Evolutionary conservation across 2,113 vertebrate genomes (phyloP).

Genomic region (Corydoras sp.): DNA sequence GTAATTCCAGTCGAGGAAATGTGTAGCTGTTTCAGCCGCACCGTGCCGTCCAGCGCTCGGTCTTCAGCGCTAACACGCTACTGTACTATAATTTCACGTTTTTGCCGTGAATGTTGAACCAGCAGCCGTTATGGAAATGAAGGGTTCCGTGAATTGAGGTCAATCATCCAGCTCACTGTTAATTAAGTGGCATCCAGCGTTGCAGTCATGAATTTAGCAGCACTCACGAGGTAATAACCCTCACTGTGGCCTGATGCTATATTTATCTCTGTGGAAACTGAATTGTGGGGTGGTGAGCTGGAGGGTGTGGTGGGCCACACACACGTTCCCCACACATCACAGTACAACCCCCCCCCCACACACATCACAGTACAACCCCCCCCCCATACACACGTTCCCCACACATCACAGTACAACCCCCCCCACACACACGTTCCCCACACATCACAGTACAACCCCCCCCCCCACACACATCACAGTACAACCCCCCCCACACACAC

Average conservation of each 20-base stretch:
- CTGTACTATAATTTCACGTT: no score
- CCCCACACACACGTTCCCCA: no score
- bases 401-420: no score
- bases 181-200: not conserved
- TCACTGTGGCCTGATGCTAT: constrained; percentile 32
- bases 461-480: no score
- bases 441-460: no score
- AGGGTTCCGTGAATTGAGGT: not conserved
- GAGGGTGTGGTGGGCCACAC: constrained; percentile 19
- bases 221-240: constrained; percentile 11
- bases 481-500: no score
- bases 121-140: not conserved
- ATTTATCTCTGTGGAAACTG: constrained; percentile 34
- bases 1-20: constrained; percentile 8
- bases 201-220: not conserved
- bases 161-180: not conserved
- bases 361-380: no score
- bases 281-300: constrained; percentile 34
- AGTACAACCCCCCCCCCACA: no score
- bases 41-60: not conserved
- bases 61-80: no score
- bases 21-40: constrained; percentile 6
- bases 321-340: not conserved
- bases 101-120: no score
- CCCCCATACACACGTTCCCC: no score